phyloP scores from a whole-genome alignment of 2,888 invertebrate species.

The Globia sparganii region DNA sequence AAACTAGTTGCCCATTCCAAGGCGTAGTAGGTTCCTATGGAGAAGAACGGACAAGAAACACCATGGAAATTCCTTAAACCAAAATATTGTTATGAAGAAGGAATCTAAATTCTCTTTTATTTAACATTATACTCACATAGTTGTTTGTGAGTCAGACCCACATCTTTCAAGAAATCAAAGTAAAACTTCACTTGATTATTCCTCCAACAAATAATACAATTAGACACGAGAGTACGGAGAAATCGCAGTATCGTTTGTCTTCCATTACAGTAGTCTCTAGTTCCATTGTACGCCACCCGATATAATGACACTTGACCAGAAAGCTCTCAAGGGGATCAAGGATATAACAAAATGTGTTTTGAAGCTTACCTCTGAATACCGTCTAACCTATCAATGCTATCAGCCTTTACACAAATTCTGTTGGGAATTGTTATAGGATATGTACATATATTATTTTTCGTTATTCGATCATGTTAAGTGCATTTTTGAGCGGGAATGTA shows the following conservation, averaged over 20 bases:
- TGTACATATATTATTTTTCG: slow-evolving; percentile 27
- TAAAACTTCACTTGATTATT: slow-evolving; percentile 24
- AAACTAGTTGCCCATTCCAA: not conserved
- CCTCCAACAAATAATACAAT: slow-evolving; percentile 25
- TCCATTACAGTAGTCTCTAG: slow-evolving; percentile 46
- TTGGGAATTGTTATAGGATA: slow-evolving; percentile 39
- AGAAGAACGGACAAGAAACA: not conserved
- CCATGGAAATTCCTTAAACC: not conserved
- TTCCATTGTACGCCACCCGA: slow-evolving; percentile 53
- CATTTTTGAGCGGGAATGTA: slow-evolving; percentile 38
- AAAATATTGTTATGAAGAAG: not conserved
- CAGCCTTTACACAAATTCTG: slow-evolving; percentile 42
- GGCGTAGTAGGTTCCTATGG: not conserved
- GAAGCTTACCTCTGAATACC: slow-evolving; percentile 48
- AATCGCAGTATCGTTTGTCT: slow-evolving; percentile 52
- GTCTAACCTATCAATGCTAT: slow-evolving; percentile 27
- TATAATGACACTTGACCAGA: slow-evolving; percentile 61
- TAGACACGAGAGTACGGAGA: slow-evolving; percentile 11
- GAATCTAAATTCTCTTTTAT: not conserved
- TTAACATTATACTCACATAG: not conserved
- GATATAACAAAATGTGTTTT: slow-evolving; percentile 61
- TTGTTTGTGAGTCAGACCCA: too few species aligned
- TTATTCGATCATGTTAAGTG: slow-evolving; percentile 48
- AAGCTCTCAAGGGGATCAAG: slow-evolving; percentile 50
- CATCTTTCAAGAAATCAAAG: slow-evolving; percentile 4